Evolutionary conservation across 2,797 vertebrate genomes (phyloP).

Genomic region (Nyctibius grandis): DNA sequence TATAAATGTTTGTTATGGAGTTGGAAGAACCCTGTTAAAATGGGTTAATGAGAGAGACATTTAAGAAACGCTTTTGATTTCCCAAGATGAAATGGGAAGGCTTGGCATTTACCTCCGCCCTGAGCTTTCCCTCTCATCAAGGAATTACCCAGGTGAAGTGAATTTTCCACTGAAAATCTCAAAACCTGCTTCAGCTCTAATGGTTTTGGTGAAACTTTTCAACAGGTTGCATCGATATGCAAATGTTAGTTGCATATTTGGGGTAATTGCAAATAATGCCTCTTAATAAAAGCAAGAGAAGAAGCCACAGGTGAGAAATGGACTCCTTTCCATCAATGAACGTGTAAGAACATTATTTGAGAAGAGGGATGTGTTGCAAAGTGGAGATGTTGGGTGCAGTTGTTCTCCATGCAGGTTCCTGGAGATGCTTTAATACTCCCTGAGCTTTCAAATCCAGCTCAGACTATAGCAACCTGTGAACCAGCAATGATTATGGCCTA

Average conservation of each 20-base stretch:
- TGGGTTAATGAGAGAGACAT: background rate
- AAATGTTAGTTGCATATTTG: background rate
- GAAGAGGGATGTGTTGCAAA: background rate
- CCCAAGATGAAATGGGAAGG: background rate
- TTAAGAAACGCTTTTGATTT: background rate
- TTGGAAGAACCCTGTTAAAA: background rate
- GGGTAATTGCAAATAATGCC: background rate
- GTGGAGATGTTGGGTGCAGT: background rate
- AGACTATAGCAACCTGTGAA: background rate
- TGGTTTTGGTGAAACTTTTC: background rate
- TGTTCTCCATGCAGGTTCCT: background rate
- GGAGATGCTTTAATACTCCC: background rate
- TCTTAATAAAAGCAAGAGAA: background rate
- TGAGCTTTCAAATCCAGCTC: background rate
- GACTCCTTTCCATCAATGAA: background rate
- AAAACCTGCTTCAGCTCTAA: background rate
- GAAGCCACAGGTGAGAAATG: background rate
- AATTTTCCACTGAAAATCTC: background rate
- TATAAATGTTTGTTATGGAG: background rate
- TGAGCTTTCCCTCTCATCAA: background rate
- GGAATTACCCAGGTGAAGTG: background rate
- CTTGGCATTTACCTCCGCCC: background rate
- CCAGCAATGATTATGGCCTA: accelerated
- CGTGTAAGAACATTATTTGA: background rate
- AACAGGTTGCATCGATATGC: background rate